A percentile compares a stretch with the other conserved stretches of the same genome.
Evolutionary conservation across 2,888 invertebrate genomes (phyloP).

Genomic region (Callyntrura sp.): DNA sequence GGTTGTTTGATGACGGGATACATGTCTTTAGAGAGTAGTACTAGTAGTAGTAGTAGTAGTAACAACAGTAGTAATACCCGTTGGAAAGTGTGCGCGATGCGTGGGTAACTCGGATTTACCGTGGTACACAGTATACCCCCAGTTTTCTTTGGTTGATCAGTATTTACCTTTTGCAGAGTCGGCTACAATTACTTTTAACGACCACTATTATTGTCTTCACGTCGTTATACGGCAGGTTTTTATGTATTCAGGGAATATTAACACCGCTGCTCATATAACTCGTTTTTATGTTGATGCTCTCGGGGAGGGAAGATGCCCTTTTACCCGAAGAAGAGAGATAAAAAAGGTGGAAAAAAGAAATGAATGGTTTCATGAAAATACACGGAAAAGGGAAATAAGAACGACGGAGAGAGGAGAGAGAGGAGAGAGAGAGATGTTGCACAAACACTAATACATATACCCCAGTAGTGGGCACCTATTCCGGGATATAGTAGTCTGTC

Average conservation of each 20-base stretch:
- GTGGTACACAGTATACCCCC: no score
- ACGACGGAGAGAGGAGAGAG: conserved; percentile 13
- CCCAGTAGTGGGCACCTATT: not conserved
- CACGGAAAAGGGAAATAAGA: not conserved
- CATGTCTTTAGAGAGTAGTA: no score
- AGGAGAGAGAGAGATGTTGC: not conserved
- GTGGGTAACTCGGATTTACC: not conserved
- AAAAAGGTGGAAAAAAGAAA: not conserved
- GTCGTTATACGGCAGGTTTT: conserved; percentile 42
- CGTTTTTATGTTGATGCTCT: conserved; percentile 14
- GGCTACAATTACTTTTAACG: conserved; percentile 76
- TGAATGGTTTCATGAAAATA: conserved; percentile 18
- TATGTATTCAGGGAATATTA: conserved; percentile 42
- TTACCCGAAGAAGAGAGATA: not conserved
- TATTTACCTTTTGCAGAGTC: conserved; percentile 74
- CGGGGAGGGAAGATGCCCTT: not conserved
- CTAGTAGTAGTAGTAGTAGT: no score
- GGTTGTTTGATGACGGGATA: not conserved
- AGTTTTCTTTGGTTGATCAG: conserved; percentile 53
- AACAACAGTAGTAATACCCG: no score
- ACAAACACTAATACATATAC: conserved; percentile 7
- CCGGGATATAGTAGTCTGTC: no score
- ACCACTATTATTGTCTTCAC: conserved; percentile 57
- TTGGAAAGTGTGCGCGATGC: not conserved
- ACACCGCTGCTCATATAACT: conserved; percentile 15